Evolutionary conservation across 2,888 invertebrate genomes (phyloP), one percentile per base, ranked within the genome.

Genomic region (Ametastegia equiseti): DNA sequence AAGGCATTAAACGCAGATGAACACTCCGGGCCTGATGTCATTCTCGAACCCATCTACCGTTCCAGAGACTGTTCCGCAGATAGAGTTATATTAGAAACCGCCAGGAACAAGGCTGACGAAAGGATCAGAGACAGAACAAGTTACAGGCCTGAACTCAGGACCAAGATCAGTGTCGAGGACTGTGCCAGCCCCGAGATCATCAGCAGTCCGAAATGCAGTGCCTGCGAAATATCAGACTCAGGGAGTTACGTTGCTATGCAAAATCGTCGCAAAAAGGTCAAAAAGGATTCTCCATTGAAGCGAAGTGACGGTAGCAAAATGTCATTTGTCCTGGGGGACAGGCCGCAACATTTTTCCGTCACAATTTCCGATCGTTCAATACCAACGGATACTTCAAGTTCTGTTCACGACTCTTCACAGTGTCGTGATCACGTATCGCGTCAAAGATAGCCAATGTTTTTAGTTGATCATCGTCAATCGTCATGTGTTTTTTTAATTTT

Each of bases 281-380:
- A 50, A 75, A 9, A 19, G 36, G 11, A 33, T 36, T 33, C 75
- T 15, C 42, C 3, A 2, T n/a, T 11, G 60, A 45, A 78, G n/a
- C 23, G 39, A 27, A 45, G 60, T 5, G 63, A 39, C 15, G 60
- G 42, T 27, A 78, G 78, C 7, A 78, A 78, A 45, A 78, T 78
- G 78, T 78, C 78, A 3, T 78, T 78, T 42, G 78, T 78, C 2
- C 23, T 78, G 23, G 39, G n/a, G 45, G 60, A 78, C 13, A 27
- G 60, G 13, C 63, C 60, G 7, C 42, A 9, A 19, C 42, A 78
- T 63, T 33, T 19, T 39, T 42, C 42, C 23, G 2, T 4, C 45
- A 11, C 23, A 1, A 9, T 42, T 78, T 78, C 60, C 9, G 78
- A 78, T 19, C 36, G 54, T 19, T 36, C 36, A 13, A 11, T 54